Conservation (phyloP, 2,113 vertebrate species). For the Tupaia chinensis region DNA sequence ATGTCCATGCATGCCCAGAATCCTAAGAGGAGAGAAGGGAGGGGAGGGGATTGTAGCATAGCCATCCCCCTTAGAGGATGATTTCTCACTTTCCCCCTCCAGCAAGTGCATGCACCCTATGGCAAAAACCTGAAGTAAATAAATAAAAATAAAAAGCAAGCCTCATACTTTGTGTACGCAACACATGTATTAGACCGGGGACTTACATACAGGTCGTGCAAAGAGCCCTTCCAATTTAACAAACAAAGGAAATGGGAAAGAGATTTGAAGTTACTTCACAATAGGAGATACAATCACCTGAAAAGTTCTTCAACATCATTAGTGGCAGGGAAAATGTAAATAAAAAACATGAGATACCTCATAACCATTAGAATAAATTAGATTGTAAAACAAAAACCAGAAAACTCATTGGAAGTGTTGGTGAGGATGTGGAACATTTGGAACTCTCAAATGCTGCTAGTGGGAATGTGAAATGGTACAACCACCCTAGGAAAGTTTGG, state of each 20-base stretch:
- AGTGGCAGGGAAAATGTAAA: neutral
- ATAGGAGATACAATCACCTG: neutral
- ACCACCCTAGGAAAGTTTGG: neutral
- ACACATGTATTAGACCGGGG: neutral
- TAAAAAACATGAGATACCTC: neutral
- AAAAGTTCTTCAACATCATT: constrained; percentile 12
- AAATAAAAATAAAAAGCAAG: neutral
- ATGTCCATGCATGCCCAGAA: no score
- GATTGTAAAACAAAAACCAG: neutral
- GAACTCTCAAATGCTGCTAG: neutral
- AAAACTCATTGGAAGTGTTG: neutral
- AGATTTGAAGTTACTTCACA: constrained; percentile 5
- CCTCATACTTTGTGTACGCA: neutral
- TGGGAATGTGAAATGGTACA: neutral
- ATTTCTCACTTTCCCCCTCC: no score
- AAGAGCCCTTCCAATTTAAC: neutral
- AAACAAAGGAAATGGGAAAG: neutral
- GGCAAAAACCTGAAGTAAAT: neutral
- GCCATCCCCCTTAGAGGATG: no score
- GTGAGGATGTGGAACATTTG: neutral
- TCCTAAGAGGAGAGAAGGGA: no score
- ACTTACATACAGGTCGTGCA: neutral
- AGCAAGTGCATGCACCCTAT: neutral
- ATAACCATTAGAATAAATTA: neutral
- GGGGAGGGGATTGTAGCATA: no score